Percentiles rank a stretch among this genome's conserved stretches.
Evolutionary conservation across 2,797 vertebrate genomes (phyloP).

Genomic region (Rhabdomys pumilio): DNA sequence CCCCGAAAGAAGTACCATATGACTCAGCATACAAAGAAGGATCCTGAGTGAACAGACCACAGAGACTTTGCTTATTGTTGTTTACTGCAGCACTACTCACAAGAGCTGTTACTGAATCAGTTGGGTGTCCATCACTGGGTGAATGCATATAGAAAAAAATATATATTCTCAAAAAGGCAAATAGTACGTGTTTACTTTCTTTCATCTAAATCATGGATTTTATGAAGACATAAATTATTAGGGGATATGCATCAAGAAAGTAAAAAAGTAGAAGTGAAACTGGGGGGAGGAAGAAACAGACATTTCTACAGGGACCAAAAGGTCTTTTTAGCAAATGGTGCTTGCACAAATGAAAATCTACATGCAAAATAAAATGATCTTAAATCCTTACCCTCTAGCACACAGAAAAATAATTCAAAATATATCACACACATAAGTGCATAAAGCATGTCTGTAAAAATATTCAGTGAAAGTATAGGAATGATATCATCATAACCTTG

Average conservation of each 20-base stretch:
- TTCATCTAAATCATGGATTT: background rate
- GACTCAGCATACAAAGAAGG: background rate
- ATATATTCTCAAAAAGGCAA: background rate
- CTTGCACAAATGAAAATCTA: background rate
- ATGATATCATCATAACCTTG: background rate
- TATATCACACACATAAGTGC: background rate
- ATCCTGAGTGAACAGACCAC: background rate
- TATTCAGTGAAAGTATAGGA: background rate
- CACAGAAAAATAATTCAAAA: slow-evolving; percentile 29
- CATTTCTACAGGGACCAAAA: background rate
- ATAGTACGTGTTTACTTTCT: background rate
- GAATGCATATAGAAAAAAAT: background rate
- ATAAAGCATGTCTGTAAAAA: background rate
- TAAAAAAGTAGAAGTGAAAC: background rate
- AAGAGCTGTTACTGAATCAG: background rate
- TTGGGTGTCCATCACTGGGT: background rate
- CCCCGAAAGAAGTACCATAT: background rate
- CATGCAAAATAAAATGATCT: background rate
- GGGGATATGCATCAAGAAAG: background rate
- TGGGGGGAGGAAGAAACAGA: background rate
- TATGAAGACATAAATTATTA: background rate
- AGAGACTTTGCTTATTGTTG: background rate
- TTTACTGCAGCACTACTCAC: background rate
- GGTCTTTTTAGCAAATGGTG: background rate
- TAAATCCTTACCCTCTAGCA: background rate